Conservation (phyloP, 1,140 invertebrate genomes). For the Riptortus pedestris region DNA sequence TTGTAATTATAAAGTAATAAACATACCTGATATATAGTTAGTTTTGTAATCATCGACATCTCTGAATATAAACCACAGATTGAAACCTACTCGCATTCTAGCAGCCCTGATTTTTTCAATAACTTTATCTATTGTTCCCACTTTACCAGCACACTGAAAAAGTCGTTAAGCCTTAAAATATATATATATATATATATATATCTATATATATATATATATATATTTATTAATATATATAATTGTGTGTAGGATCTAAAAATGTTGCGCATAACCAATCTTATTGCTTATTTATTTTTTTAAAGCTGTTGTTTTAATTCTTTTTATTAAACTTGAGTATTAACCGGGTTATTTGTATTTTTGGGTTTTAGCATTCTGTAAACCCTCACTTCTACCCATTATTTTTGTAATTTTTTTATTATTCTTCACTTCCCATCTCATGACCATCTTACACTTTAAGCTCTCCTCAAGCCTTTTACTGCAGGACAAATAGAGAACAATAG, state of each 20-base stretch:
- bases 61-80: constrained; percentile 55
- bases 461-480: too few species aligned
- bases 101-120: constrained; percentile 52
- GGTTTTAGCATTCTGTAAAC: too few species aligned
- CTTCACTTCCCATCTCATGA: too few species aligned
- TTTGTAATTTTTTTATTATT: too few species aligned
- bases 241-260: background rate
- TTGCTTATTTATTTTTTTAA: background rate
- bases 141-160: background rate
- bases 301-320: background rate
- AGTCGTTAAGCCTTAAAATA: too few species aligned
- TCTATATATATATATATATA: too few species aligned
- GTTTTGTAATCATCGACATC: constrained; percentile 52
- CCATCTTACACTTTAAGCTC: too few species aligned
- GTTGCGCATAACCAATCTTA: background rate
- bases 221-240: background rate
- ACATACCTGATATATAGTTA: constrained; percentile 52
- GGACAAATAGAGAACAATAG: background rate
- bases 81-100: constrained; percentile 52
- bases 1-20: background rate
- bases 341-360: too few species aligned
- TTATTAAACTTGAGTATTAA: too few species aligned
- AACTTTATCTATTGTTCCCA: background rate
- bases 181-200: too few species aligned
- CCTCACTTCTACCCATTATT: too few species aligned